Percentiles rank a stretch among this genome's conserved stretches.
phyloP scores from a whole-genome alignment of 1,140 invertebrate genomes.

The Ylistrum balloti region DNA sequence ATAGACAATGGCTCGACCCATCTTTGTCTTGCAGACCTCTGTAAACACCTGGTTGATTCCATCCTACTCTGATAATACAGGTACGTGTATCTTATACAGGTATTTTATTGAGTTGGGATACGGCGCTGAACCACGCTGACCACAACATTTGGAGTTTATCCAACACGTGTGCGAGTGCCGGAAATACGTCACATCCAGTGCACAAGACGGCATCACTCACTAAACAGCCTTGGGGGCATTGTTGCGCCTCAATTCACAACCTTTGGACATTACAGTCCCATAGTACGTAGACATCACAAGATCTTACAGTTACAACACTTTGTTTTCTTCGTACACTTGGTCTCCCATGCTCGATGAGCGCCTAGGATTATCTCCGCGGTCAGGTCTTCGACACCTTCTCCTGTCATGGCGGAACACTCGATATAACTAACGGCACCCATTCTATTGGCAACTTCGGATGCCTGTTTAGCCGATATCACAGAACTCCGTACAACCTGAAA shows the following conservation, averaged over 20 bases:
- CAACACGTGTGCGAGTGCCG: background rate
- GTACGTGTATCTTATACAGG: no score
- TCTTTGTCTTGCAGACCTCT: background rate
- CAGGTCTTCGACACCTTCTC: slow-evolving; percentile 87
- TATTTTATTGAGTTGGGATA: background rate
- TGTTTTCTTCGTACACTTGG: slow-evolving; percentile 51
- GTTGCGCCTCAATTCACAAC: background rate
- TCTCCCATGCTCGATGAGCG: slow-evolving; percentile 54
- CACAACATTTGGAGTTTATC: background rate
- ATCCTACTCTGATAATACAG: background rate
- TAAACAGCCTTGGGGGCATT: background rate
- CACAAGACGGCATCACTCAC: background rate
- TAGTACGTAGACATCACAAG: slow-evolving; percentile 55
- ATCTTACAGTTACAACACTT: slow-evolving; percentile 64
- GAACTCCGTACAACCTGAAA: slow-evolving; percentile 57
- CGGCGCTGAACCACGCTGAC: background rate
- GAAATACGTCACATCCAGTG: background rate
- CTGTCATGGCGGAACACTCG: slow-evolving; percentile 95
- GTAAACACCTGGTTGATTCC: background rate
- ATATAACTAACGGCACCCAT: slow-evolving; percentile 92
- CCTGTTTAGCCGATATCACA: slow-evolving; percentile 88
- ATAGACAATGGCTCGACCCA: background rate
- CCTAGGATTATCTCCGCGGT: slow-evolving; percentile 65
- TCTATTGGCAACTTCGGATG: slow-evolving; percentile 87
- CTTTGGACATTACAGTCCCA: background rate